Evolutionary conservation across 2,888 invertebrate species (phyloP), one percentile per base, ranked within the genome.

Genomic region (Lissonota sp.): DNA sequence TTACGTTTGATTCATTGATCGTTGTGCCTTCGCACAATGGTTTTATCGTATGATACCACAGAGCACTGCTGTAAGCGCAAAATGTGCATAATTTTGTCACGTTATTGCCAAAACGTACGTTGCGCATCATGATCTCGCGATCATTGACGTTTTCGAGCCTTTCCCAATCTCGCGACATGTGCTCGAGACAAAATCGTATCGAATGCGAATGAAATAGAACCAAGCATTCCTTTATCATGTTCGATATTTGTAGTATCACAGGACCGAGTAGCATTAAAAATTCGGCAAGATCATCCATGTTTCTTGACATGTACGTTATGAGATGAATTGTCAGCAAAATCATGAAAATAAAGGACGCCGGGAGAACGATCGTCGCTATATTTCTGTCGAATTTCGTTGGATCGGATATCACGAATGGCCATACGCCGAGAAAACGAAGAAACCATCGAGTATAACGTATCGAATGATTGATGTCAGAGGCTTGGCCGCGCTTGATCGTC

Each of bases 151-250:
- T 71, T 2, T 53, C 40, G 2, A 86, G 83, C 0, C 14, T 70
- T 0, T 49, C 26, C 88, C 88, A 88, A 51, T 88, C 88, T 4
- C 5, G 69, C 39, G 82, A 51, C n/a, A 88, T 78, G 62, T 84
- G 83, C 0, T 80, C 10, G 0, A 86, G 51, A 58, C 87, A 88
- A 8, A 51, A 14, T 46, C 62, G 72, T 5, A 84, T 79, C 10
- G 53, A 12, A 8, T 76, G 53, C 6, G 79, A 60, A 14, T 79
- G 79, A 7, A 46, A 66, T 8, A 80, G 55, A 53, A 83, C 77
- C 6, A 74, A 63, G 5, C 70, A 5, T 40, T 79, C 74, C 64
- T 84, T 84, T 3, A 83, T 37, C 6, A 79, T 53, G 46, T 70
- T 81, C 3, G 80, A 64, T 1, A 51, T n/a, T 6, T 74, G 76